These are phyloP conservation scores for Eupsilia transversa DNA, from an alignment of 2,888 invertebrate genomes.

Conservation along the genomic window DNA sequence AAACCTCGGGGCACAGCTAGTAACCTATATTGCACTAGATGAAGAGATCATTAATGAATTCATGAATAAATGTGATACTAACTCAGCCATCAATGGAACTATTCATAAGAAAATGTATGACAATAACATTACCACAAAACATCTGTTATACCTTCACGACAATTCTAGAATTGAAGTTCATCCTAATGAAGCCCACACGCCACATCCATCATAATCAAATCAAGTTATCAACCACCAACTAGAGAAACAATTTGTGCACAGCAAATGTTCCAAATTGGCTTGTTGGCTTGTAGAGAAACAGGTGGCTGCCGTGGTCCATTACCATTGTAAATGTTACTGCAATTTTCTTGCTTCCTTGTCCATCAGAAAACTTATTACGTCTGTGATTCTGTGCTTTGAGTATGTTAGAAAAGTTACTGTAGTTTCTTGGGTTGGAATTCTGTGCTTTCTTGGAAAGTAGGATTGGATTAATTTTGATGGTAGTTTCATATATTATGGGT, in stretches of 20 bases:
- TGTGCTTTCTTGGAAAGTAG: slow-evolving; percentile 19
- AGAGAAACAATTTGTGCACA: slow-evolving; percentile 83
- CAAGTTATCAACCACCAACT: slow-evolving; percentile 70
- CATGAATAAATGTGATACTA: background rate
- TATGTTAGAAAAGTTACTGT: slow-evolving; percentile 53
- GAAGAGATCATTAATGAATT: too few relatives aligned
- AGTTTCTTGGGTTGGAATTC: slow-evolving; percentile 18
- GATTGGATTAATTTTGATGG: background rate
- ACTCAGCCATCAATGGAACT: too few relatives aligned
- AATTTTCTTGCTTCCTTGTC: slow-evolving; percentile 83
- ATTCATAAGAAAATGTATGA: background rate
- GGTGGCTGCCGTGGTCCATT: slow-evolving; percentile 81
- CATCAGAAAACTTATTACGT: slow-evolving; percentile 71
- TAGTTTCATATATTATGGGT: background rate
- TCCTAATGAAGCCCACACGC: slow-evolving; percentile 55
- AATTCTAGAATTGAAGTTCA: slow-evolving; percentile 19
- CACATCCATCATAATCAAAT: slow-evolving; percentile 65
- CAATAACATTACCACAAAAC: background rate
- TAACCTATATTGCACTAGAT: too few relatives aligned
- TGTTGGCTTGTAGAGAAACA: slow-evolving; percentile 74
- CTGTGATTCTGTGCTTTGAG: slow-evolving; percentile 51
- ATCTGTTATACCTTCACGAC: slow-evolving; percentile 8
- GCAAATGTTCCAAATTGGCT: slow-evolving; percentile 82
- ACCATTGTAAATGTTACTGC: slow-evolving; percentile 83
- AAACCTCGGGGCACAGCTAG: too few relatives aligned